Evolutionary conservation across 2,888 invertebrate species (phyloP), one percentile per base, ranked within the genome.

Genomic region (Nomada ferruginata): DNA sequence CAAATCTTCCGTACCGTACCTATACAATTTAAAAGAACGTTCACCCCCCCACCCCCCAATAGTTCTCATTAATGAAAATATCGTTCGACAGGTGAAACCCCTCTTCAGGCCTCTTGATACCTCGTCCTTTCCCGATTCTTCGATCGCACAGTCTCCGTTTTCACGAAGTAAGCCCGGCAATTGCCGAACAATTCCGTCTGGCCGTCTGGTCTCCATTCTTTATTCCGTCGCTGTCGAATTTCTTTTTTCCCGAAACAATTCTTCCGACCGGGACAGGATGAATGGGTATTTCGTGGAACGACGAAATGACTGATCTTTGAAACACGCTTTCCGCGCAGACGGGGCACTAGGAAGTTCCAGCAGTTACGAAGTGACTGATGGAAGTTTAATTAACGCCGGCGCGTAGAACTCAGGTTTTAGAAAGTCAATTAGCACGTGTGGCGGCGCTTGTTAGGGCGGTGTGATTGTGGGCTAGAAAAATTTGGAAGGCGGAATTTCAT

Each of bases 171-270:
- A 82, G 71, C 71, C 42, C 79, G 73, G 65, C 76, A 76, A 84
- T 76, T 68, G 74, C 13, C 71, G 63, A 83, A 84, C 79, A 77
- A 83, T 83, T 79, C 75, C 66, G 74, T 70, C 71, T 72, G 69
- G 68, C 75, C 78, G 36, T 65, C 64, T 68, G 59, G 7, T 7
- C 7, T 36, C 0, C 36, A 7, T 36, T 73, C 66, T 79, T 61
- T 80, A 70, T 83, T 73, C 73, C 69, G 65, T 47, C 74, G 64
- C 65, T 60, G 66, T 69, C 69, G 83, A 80, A 77, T 83, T 77
- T 75, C 74, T 79, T 60, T 53, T 61, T 61, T 44, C 57, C 47
- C 50, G 83, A 83, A 81, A 76, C 83, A 74, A 80, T 80, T 57
- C 80, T 64, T 79, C 71, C 52, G 20, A 29, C 47, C 55, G n/a